Conservation (phyloP, 2,113 vertebrate species). For the Salvator merianae region DNA sequence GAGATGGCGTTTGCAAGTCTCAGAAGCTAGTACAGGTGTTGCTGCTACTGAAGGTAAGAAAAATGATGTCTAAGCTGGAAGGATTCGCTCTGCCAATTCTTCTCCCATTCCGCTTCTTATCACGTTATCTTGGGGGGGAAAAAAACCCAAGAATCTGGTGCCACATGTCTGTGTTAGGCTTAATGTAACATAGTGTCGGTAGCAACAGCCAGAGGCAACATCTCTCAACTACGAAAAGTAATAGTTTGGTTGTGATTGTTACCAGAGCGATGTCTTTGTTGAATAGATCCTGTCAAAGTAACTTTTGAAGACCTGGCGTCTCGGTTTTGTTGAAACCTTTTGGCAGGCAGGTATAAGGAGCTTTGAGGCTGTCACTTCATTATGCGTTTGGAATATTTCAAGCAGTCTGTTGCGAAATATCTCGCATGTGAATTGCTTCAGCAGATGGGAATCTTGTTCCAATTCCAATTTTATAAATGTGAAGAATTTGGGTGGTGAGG, state of each 20-base stretch:
- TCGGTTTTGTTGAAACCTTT: background rate
- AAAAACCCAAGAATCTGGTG: background rate
- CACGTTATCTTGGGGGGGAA: conserved; percentile 31
- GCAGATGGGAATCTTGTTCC: background rate
- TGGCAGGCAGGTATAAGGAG: background rate
- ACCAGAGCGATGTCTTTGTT: background rate
- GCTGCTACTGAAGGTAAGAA: background rate
- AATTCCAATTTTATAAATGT: background rate
- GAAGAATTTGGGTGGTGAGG: background rate
- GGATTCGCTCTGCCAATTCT: background rate
- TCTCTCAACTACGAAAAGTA: background rate
- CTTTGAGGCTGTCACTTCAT: background rate
- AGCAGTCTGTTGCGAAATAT: conserved; percentile 33
- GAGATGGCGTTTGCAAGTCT: too few relatives aligned
- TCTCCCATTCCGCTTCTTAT: background rate
- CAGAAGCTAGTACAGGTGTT: background rate
- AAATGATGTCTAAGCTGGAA: background rate
- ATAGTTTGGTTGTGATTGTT: conserved; percentile 1
- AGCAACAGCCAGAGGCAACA: background rate
- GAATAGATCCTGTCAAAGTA: background rate
- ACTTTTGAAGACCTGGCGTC: background rate
- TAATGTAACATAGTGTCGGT: background rate
- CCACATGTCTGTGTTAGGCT: conserved; percentile 11
- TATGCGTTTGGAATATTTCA: background rate
- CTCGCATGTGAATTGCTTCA: conserved; percentile 35